phyloP scores from a whole-genome alignment of 2,797 vertebrate genomes.

The Scolopax bukidnonensis region DNA sequence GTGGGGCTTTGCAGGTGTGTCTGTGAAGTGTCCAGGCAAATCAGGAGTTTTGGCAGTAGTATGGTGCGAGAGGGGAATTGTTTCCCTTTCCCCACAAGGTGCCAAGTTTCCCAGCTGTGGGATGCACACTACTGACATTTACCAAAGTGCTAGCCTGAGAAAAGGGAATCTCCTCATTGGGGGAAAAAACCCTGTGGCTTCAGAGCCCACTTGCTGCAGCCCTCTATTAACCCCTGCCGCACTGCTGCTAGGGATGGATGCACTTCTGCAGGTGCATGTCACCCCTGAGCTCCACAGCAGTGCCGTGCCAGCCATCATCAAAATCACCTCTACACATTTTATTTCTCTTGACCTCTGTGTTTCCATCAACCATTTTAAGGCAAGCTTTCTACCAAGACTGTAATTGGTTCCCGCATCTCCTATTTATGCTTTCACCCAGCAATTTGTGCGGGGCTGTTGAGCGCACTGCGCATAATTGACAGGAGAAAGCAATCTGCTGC shows the following conservation, averaged over 20 bases:
- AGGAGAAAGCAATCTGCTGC: slow-evolving; percentile 39
- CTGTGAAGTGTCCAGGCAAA: not conserved
- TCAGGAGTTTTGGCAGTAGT: not conserved
- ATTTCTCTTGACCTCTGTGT: not conserved
- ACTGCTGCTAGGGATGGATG: accelerated
- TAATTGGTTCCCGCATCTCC: not conserved
- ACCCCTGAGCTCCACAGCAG: not conserved
- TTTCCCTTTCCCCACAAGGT: not conserved
- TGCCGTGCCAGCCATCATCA: not conserved
- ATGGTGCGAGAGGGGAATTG: accelerated
- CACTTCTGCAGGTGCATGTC: accelerated
- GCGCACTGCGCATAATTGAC: slow-evolving; percentile 42
- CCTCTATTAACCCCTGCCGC: not conserved
- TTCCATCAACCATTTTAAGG: slow-evolving; percentile 13
- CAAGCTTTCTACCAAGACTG: not conserved
- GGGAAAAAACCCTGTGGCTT: not conserved
- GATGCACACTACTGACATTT: not conserved
- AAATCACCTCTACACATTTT: not conserved
- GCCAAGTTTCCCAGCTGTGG: not conserved
- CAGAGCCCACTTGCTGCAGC: not conserved
- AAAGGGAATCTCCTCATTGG: not conserved
- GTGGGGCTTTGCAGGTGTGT: not conserved
- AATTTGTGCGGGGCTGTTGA: slow-evolving; percentile 29
- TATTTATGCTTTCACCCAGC: slow-evolving; percentile 34
- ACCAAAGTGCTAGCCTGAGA: not conserved